Conservation (phyloP, 2,113 vertebrate species). For the Laticauda laticaudata region DNA sequence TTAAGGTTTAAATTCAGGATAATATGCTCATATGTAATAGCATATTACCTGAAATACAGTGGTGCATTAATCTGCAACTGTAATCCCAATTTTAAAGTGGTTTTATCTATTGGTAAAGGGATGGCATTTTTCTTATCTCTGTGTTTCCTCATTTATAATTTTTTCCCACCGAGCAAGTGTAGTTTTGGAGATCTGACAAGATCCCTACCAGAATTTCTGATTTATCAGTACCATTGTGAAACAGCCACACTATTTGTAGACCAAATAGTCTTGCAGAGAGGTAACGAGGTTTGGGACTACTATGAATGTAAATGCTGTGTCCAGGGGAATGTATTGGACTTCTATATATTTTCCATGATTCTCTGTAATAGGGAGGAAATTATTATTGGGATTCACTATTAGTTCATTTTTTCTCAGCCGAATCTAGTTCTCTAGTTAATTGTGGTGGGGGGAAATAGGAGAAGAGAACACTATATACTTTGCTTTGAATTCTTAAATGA, state of each 20-base stretch:
- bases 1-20: not conserved
- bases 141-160: not conserved
- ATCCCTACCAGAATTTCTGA: not conserved
- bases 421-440: not conserved
- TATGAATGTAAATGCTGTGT: not conserved
- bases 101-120: not conserved
- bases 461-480: not conserved
- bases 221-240: not conserved
- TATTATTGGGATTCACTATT: not conserved
- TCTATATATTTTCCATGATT: not conserved
- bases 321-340: not conserved
- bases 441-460: not conserved
- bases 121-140: not conserved
- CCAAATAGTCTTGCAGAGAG: not conserved
- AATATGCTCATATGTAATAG: not conserved
- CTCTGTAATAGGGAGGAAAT: not conserved
- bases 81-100: not conserved
- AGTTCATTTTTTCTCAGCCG: not conserved
- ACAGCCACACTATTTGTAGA: not conserved
- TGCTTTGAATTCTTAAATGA: not conserved
- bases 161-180: not conserved
- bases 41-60: not conserved
- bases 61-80: not conserved
- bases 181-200: slow-evolving; percentile 7
- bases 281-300: not conserved